Conservation (phyloP, 2,888 invertebrate species). For the Rhamnusium bicolor region DNA sequence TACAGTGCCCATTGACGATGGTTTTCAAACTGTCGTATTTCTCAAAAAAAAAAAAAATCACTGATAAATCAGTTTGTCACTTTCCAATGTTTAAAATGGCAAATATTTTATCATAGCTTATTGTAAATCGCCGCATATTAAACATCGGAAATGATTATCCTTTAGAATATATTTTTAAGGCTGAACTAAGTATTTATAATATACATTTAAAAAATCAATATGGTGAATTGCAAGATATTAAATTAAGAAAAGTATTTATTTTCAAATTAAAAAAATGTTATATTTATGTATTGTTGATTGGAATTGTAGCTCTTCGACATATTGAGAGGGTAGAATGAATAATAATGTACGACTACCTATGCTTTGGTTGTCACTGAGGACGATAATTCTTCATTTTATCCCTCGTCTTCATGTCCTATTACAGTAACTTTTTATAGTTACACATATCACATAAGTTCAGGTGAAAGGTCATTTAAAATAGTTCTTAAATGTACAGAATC, state of each 20-base stretch:
- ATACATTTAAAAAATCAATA: constrained; percentile 41
- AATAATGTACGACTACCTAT: not conserved
- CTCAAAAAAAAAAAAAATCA: not conserved
- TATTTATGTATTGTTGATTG: constrained; percentile 51
- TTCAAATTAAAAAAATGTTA: constrained; percentile 50
- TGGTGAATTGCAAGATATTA: constrained; percentile 47
- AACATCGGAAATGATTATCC: constrained; percentile 1
- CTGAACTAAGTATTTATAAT: constrained; percentile 55
- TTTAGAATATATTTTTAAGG: constrained; percentile 52
- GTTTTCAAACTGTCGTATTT: constrained; percentile 1
- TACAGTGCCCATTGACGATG: constrained; percentile 5
- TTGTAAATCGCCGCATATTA: not conserved
- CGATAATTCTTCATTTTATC: not conserved
- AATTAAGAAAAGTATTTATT: constrained; percentile 47
- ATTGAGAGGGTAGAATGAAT: not conserved
- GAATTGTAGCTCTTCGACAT: constrained; percentile 38
- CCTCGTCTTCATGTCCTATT: not conserved
- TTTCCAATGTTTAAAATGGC: not conserved
- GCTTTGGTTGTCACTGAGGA: not conserved
- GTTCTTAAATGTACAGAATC: constrained; percentile 37
- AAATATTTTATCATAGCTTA: not conserved
- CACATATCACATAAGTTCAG: constrained; percentile 61
- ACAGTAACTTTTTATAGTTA: constrained; percentile 46
- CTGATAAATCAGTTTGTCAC: not conserved
- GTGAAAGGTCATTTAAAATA: constrained; percentile 52